Conservation (phyloP, 2,797 vertebrate species). For the Vespertilio murinus region DNA sequence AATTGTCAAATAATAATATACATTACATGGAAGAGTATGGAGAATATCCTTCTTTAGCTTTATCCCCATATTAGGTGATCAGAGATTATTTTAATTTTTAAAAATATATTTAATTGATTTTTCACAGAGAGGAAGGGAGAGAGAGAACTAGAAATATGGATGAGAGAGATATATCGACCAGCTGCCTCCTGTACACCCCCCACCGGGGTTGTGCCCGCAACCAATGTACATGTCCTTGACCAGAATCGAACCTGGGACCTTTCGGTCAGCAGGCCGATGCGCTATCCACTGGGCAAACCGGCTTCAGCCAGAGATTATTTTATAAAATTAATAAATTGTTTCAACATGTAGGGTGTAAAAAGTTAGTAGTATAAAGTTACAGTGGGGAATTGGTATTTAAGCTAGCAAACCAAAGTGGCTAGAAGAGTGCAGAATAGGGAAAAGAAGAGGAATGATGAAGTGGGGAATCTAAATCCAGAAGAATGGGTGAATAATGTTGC, state of each 20-base stretch:
- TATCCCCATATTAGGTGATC: not conserved
- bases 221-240: too few relatives aligned
- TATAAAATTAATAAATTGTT: not conserved
- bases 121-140: too few relatives aligned
- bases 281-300: too few relatives aligned
- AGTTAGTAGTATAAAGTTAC: not conserved
- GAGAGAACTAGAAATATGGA: too few relatives aligned
- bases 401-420: not conserved
- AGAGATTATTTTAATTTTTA: constrained; percentile 38
- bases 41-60: not conserved
- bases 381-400: not conserved
- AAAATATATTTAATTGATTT: too few relatives aligned
- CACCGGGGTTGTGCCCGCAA: too few relatives aligned
- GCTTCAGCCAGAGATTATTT: constrained; percentile 35
- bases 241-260: too few relatives aligned
- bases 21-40: not conserved
- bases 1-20: constrained; percentile 43
- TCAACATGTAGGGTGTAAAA: not conserved
- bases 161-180: too few relatives aligned
- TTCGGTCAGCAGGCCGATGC: too few relatives aligned
- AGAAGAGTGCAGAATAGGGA: not conserved
- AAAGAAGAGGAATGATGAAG: not conserved
- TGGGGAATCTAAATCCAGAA: not conserved
- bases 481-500: not conserved
- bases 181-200: too few relatives aligned